Base-by-base conservation (phyloP, 1,140 invertebrate genomes). In the Tyrophagus putrescentiae region DNA sequence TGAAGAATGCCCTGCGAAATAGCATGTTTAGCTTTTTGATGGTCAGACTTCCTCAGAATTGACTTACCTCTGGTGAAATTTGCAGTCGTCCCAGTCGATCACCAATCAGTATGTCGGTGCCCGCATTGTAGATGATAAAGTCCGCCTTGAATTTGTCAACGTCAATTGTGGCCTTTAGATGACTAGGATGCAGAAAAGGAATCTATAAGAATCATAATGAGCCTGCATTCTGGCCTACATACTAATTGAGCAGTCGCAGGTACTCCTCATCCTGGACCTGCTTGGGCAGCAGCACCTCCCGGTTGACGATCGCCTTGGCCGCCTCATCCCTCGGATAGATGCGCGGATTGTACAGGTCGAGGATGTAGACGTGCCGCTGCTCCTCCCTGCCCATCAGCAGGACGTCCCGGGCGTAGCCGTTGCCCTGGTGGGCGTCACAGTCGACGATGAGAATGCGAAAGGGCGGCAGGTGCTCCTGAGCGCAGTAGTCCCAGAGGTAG, bases 341-440 rank as follows among this genome's bases (percentile, higher is more conserved):
- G 29, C 76, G 71, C 54, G 77, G 75, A 72, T 92, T 92, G 70
- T 86, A 92, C 64, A 89, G 80, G 71, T 91, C 87, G 75, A 91
- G 74, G 64, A 91, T 90, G 68, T 84, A 91, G 4, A 91, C 82
- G 56, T 68, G 64, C 11, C 25, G 50, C 57, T 59, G 28, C 16
- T 71, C 66, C 18, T 56, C 21, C 7, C 36, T 34, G 11, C 23
- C 39, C 59, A 60, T 60, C 23, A 25, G 23, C 48, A 79, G 76
- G 69, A 90, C 88, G 71, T 91, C 87, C 4, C 77, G 75, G 66
- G 85, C 82, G 72, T 90, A 84, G 0, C 87, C 87, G 75, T 91
- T 91, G 7, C 87, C 87, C 81, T 84, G 81, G 76, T 92, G 87
- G 31, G 87, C 87, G 76, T 91, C 87, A 67, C 91, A 75, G 72